Percentiles rank a stretch among this genome's conserved stretches.
Conservation (phyloP, 2,113 vertebrate species). For the Amphiprion ocellaris region DNA sequence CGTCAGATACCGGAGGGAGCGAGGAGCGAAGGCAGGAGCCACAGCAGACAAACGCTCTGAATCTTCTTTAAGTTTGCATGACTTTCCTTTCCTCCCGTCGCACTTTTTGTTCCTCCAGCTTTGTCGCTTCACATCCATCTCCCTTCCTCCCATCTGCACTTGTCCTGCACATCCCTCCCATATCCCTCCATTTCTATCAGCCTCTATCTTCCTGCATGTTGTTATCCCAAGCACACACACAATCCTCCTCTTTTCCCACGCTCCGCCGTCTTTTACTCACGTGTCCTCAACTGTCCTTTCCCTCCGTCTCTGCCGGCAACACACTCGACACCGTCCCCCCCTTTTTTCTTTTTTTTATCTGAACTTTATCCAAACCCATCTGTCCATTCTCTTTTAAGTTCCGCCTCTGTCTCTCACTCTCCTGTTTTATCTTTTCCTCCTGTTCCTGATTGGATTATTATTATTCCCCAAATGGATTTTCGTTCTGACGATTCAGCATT, state of each 20-base stretch:
- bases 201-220: conserved; percentile 34
- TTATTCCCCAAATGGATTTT: conserved; percentile 64
- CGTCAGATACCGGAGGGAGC: not conserved
- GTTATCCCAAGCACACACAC: conserved; percentile 19
- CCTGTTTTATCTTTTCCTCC: conserved; percentile 31
- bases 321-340: not conserved
- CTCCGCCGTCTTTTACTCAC: conserved; percentile 18
- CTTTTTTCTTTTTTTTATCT: not conserved
- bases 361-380: conserved; percentile 51
- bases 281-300: conserved; percentile 56
- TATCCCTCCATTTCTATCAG: conserved; percentile 37
- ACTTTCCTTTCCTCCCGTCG: not conserved
- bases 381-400: conserved; percentile 43
- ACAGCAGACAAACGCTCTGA: conserved; percentile 28
- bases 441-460: conserved; percentile 70
- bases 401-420: conserved; percentile 26
- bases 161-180: conserved; percentile 21
- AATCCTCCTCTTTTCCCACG: conserved; percentile 49
- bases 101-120: conserved; percentile 48
- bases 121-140: conserved; percentile 49
- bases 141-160: conserved; percentile 45
- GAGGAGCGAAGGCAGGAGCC: conserved; percentile 7
- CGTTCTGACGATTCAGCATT: conserved; percentile 63
- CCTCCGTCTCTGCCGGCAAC: conserved; percentile 2
- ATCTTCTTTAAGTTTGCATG: conserved; percentile 46